Evolutionary conservation across 2,113 vertebrate species (phyloP).

Genomic region (Prietella phreatophila): DNA sequence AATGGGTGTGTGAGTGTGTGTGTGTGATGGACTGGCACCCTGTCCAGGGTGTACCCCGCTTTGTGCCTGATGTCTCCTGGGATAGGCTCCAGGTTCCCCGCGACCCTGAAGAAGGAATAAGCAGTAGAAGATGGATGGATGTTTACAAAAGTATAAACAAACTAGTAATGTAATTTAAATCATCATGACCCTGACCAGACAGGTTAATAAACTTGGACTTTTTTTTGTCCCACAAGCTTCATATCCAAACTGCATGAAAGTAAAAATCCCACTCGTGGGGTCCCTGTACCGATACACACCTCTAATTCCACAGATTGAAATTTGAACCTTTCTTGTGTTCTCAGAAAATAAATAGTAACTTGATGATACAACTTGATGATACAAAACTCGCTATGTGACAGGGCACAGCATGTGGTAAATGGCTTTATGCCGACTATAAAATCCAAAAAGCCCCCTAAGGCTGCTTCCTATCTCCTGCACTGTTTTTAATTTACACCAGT

Average conservation of each 20-base stretch:
- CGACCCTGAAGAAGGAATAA: no score
- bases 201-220: not conserved
- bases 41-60: no score
- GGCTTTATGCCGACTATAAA: constrained; percentile 15
- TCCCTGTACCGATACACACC: not conserved
- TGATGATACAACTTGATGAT: constrained; percentile 6
- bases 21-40: no score
- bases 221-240: not conserved
- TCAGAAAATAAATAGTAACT: not conserved
- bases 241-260: not conserved
- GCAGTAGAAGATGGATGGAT: no score
- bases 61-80: no score
- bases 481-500: constrained; percentile 31
- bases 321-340: not conserved
- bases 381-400: constrained; percentile 24
- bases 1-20: no score
- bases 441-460: constrained; percentile 12
- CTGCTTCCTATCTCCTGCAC: constrained; percentile 1
- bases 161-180: not conserved
- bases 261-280: no score
- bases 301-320: not conserved
- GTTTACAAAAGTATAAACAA: not conserved
- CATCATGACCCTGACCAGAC: not conserved
- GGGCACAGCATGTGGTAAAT: constrained; percentile 28
- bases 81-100: no score